phyloP scores from a whole-genome alignment of 2,113 vertebrate species.

The Paramormyrops kingsleyae region DNA sequence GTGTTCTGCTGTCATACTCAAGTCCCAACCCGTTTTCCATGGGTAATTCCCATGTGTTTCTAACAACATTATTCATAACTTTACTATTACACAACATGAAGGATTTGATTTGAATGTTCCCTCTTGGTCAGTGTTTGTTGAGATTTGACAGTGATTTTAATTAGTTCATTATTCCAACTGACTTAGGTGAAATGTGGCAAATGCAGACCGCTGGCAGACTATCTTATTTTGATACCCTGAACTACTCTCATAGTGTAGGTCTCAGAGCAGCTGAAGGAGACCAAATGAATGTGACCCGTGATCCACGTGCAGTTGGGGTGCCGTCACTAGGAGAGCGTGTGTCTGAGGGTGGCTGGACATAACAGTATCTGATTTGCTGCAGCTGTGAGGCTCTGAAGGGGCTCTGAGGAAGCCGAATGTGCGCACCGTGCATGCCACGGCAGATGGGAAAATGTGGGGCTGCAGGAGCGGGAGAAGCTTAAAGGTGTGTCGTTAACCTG shows the following conservation, averaged over 20 bases:
- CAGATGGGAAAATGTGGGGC: not conserved
- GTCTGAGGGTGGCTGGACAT: not conserved
- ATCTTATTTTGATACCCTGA: not conserved
- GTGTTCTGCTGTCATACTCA: not conserved
- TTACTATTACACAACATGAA: not conserved
- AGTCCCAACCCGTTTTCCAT: not conserved
- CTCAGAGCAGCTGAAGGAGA: not conserved
- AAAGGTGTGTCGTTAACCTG: not conserved
- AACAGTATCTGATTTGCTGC: not conserved
- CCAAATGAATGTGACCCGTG: not conserved
- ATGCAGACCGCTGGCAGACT: not conserved
- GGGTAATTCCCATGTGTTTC: not conserved
- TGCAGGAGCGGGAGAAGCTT: not conserved
- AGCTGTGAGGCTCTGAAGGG: not conserved
- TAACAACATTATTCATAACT: not conserved
- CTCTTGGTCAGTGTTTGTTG: not conserved
- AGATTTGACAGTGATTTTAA: not conserved
- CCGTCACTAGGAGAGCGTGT: not conserved
- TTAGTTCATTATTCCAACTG: not conserved
- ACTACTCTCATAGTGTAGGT: not conserved
- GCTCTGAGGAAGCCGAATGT: not conserved
- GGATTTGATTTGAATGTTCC: not conserved
- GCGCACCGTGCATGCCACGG: not conserved
- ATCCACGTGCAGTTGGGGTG: not conserved
- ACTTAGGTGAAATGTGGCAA: not conserved